Evolutionary conservation across 1,140 invertebrate species (phyloP).

Genomic region (Octopus bimaculoides): DNA sequence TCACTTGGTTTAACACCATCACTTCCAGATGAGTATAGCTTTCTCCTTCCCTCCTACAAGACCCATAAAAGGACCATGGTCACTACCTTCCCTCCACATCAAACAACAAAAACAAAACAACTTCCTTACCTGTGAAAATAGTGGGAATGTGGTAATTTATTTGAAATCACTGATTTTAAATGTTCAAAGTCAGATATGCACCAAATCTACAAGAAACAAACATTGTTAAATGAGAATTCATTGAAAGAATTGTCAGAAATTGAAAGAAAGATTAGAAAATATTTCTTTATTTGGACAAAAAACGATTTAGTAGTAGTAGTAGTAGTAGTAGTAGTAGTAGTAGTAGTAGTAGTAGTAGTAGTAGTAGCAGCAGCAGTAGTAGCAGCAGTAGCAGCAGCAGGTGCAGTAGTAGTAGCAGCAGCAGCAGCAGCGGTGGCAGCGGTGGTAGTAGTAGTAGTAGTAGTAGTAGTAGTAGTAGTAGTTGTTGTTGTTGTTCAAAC

Average conservation of each 20-base stretch:
- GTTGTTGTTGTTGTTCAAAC: conserved; percentile 10
- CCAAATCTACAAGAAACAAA: conserved; percentile 64
- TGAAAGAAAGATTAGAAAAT: too few species aligned
- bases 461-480: background rate
- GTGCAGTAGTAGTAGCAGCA: conserved; percentile 4
- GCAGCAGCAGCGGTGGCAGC: conserved; percentile 17
- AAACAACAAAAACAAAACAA: background rate
- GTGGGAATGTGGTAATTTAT: conserved; percentile 76
- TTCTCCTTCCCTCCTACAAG: too few species aligned
- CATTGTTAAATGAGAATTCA: too few species aligned
- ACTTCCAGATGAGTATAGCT: too few species aligned
- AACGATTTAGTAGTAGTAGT: conserved; percentile 16
- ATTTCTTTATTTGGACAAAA: too few species aligned
- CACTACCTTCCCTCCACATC: background rate
- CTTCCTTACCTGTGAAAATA: conserved; percentile 85
- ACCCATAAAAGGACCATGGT: too few species aligned
- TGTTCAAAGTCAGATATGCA: conserved; percentile 72
- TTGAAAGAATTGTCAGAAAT: too few species aligned
- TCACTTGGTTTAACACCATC: too few species aligned
- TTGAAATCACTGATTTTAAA: conserved; percentile 62
- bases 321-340: conserved; percentile 22
- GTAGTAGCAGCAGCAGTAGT: conserved; percentile 24
- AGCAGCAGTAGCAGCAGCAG: conserved; percentile 7
- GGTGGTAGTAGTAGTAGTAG: too few species aligned
- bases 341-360: conserved; percentile 22